Base-by-base conservation (phyloP, 2,888 invertebrate species). In the Bhutanitis thaidina region DNA sequence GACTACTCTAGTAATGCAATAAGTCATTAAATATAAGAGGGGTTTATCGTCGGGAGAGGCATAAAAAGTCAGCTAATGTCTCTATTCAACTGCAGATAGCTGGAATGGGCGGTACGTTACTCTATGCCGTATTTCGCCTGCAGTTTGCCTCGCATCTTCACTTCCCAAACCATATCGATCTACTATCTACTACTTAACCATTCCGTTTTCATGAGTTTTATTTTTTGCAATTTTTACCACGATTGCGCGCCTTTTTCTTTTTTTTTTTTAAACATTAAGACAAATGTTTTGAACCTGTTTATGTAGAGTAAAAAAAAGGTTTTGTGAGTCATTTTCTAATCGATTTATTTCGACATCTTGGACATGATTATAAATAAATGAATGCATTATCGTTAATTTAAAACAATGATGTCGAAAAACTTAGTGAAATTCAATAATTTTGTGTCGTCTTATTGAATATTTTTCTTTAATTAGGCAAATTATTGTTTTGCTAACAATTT, bases 91-190 rank as follows among this genome's bases (percentile, higher is more conserved):
- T 83, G 86, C 85, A 83, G 85, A 83, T 74, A 74, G 45, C 36
- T 39, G 69, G 67, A 77, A 78, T 77, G 79, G 78, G 79, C 80
- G 80, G 78, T 80, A 79, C 77, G 80, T 77, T 78, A 71, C 69
- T 70, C 75, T 74, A 81, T 86, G 84, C 80, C 81, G 86, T 86
- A 85, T 78, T 84, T 74, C 74, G 69, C 73, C 85, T 84, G 87
- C 87, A 87, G 82, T 83, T 76, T 70, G 77, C 77, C 63, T 77
- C 75, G 80, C 77, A 80, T 80, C 81, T 83, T 80, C 69, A 67
- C 60, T 49, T 57, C 58, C 73, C 72, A 70, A 76, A 76, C 80
- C 77, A 81, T 86, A 87, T 87, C 79, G 86, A 87, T 84, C 80
- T 73, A 56, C 45, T 41, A 49, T 48, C 44, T 43, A 47, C 46